Base-by-base conservation (phyloP, 2,888 invertebrate species). In the Xiphydria camelus region DNA sequence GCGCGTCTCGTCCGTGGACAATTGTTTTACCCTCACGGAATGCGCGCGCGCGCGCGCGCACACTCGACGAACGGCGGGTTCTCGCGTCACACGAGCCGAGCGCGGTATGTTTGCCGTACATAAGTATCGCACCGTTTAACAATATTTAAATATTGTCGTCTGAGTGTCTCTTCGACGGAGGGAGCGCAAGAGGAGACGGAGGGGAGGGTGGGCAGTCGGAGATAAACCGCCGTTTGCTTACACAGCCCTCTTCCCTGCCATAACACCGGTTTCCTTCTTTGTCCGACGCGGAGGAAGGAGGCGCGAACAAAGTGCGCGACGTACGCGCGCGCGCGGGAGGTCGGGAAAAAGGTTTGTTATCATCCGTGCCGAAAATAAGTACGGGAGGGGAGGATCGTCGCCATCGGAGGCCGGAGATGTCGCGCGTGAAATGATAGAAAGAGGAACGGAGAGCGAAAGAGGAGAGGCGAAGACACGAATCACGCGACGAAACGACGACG, bases 121-220 rank as follows among this genome's bases (percentile, higher is more conserved):
- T 57, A 59, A 59, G 58, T 64, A 61, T 57, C 50, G 51, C 58
- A 57, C 51, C 54, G 62, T 65, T 66, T 64, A 66, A 68, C 66
- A 68, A 67, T 66, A 67, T 69, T 69, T 68, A 66, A 68, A 69
- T 67, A 68, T 68, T 63, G 67, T 66, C 61, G 50, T 41, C 35
- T 49, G 53, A 53, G 55, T 50, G 52, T 55, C 56, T 50, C 37
- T 43, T n/a, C n/a, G n/a, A n/a, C n/a, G n/a, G n/a, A n/a, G n/a
- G n/a, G n/a, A n/a, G n/a, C n/a, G n/a, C n/a, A n/a, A n/a, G n/a
- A n/a, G n/a, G n/a, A n/a, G n/a, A n/a, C n/a, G n/a, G 25, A 12
- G 9, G 7, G 25, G 46, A 39, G 51, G 43, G 39, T 41, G 52
- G 51, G 52, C 61, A 59, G 57, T 53, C 58, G 56, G 55, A 64